A percentile compares a stretch with the other conserved stretches of the same genome.
These are phyloP conservation scores for Protonemura montana DNA, from an alignment of 2,888 invertebrate genomes.

Conservation along the genomic window DNA sequence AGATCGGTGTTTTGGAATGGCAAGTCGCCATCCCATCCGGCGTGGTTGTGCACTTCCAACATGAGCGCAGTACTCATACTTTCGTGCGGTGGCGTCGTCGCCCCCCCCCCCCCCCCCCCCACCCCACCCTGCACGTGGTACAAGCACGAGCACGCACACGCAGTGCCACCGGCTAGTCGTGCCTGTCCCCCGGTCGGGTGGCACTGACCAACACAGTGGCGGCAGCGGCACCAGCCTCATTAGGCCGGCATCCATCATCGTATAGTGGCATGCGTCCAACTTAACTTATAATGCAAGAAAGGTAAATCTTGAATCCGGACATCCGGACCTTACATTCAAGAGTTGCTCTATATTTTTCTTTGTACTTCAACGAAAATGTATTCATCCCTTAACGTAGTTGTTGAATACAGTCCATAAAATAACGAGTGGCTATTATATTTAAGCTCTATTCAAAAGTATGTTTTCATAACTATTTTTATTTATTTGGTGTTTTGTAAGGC, in stretches of 20 bases:
- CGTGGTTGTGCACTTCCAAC: neutral
- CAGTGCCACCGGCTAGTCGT: neutral
- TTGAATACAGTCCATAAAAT: conserved; percentile 4
- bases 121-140: neutral
- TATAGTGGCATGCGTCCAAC: neutral
- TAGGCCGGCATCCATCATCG: neutral
- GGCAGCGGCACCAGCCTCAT: neutral
- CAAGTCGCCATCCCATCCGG: neutral
- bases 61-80: neutral
- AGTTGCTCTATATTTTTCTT: conserved; percentile 9
- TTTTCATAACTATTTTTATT: conserved; percentile 12
- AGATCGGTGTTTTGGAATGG: neutral
- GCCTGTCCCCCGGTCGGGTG: neutral
- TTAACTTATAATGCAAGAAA: neutral
- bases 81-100: neutral
- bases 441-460: conserved; percentile 5
- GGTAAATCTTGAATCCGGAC: neutral
- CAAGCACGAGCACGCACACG: neutral
- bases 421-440: conserved; percentile 12
- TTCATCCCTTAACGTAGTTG: neutral
- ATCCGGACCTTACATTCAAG: conserved; percentile 4
- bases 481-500: neutral
- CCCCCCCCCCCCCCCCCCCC: neutral
- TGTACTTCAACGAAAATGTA: neutral
- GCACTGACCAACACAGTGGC: neutral